Evolutionary conservation across 2,113 vertebrate genomes (phyloP).

Genomic region (Ammodytes marinus): DNA sequence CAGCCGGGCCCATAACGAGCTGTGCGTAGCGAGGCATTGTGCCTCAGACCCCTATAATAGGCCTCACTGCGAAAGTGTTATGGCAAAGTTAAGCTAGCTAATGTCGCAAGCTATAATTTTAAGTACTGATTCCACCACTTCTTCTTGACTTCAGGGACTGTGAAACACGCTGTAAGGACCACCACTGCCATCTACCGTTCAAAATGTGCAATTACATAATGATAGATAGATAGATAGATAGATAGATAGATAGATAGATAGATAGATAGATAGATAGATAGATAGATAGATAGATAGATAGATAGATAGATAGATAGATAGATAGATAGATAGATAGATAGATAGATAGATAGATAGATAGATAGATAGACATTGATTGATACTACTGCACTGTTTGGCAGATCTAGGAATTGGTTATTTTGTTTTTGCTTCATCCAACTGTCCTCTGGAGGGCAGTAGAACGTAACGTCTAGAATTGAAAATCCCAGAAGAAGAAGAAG

Average conservation of each 20-base stretch:
- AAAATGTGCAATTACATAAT: background rate
- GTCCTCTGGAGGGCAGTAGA: background rate
- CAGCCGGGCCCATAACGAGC: conserved; percentile 96
- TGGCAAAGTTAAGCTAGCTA: background rate
- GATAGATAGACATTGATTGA: too few relatives aligned
- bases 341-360: too few relatives aligned
- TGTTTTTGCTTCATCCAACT: too few relatives aligned
- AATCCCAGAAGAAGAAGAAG: background rate
- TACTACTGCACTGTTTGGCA: too few relatives aligned
- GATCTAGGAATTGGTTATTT: too few relatives aligned
- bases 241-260: background rate
- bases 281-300: too few relatives aligned
- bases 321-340: too few relatives aligned
- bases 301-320: too few relatives aligned
- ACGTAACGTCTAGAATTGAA: fast-evolving
- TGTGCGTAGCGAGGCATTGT: conserved; percentile 95
- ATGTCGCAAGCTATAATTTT: background rate
- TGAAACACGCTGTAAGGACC: fast-evolving
- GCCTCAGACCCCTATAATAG: background rate
- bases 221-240: background rate
- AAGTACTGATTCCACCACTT: background rate
- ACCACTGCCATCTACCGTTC: conserved; percentile 37
- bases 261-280: too few relatives aligned
- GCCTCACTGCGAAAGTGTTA: background rate
- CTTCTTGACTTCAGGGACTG: background rate